phyloP scores from a whole-genome alignment of 2,113 vertebrate genomes.

The Syrmaticus mikado region DNA sequence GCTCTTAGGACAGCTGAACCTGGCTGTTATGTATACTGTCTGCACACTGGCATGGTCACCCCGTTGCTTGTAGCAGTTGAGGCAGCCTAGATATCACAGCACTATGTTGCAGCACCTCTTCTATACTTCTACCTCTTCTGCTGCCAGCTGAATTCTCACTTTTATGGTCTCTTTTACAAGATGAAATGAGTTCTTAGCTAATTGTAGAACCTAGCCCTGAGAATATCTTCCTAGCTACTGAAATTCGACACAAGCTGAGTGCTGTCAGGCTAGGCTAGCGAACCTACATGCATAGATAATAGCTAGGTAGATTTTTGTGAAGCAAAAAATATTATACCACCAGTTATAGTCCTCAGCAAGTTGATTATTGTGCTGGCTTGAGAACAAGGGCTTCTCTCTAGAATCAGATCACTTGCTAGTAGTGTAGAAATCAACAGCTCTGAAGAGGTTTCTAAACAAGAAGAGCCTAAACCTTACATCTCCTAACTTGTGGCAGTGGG shows the following conservation, averaged over 20 bases:
- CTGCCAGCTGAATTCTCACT: background rate
- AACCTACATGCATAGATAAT: background rate
- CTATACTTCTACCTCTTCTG: background rate
- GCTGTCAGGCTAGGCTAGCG: background rate
- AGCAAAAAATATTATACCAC: background rate
- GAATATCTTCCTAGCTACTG: background rate
- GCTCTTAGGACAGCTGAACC: background rate
- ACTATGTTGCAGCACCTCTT: background rate
- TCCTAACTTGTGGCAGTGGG: slow-evolving; percentile 49
- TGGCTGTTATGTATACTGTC: background rate
- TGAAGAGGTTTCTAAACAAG: background rate
- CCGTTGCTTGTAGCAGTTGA: background rate
- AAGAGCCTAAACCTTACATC: background rate
- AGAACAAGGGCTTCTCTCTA: background rate
- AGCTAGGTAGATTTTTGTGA: background rate
- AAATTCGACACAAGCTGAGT: background rate
- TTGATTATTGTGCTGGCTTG: background rate
- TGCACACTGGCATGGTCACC: background rate
- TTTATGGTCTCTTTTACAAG: background rate
- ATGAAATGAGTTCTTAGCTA: background rate
- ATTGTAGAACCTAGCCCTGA: background rate
- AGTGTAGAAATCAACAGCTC: background rate
- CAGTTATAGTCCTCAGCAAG: background rate
- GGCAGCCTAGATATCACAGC: background rate
- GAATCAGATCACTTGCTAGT: background rate